Evolutionary conservation across 2,797 vertebrate species (phyloP), one percentile per base, ranked within the genome.

Genomic region (Numenius phaeopus): DNA sequence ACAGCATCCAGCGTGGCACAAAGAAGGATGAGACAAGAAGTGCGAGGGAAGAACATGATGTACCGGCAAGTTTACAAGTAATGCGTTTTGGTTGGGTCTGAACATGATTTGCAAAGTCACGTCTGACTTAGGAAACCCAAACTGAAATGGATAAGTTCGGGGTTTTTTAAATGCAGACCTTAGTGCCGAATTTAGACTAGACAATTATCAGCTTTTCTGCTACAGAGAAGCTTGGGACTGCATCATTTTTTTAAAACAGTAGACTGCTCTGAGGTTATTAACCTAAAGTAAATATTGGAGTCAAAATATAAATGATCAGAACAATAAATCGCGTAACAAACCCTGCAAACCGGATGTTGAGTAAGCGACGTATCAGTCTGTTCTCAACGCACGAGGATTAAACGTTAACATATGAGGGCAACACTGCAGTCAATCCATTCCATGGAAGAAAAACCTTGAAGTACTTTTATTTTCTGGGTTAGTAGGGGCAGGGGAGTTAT

Each of bases 301-400:
- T 64, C n/a, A 42, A 76, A 65, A 70, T 29, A 27, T 1, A 46
- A 64, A 37, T 5, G 9, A 32, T 23, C n/a, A 21, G 39, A 58
- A 27, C 44, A 27, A 57, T 6, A 11, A 23, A 30, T 23, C 26
- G 32, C 11, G 14, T 10, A 34, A 57, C 10, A 50, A 73, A 44
- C 5, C 5, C 1, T 7, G 26, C 22, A 73, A 34, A 26, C 10
- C 0, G 0, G 40, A 37, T 5, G 37, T 12, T n/a, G 49, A 39
- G 29, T 34, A 50, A 73, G 26, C 32, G 9, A 17, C 7, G 0
- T 6, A 11, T 3, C 24, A 0, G 20, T 50, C 55, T 55, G 55
- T 7, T 44, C 46, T n/a, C 67, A 29, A 37, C 67, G 54, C 24
- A 16, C 1, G 3, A 37, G 59, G 49, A 61, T 78, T 55, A 40